A percentile compares a stretch with the other conserved stretches of the same genome.
phyloP scores from a whole-genome alignment of 2,888 invertebrate genomes.

The Caenorhabditis doughertyi region DNA sequence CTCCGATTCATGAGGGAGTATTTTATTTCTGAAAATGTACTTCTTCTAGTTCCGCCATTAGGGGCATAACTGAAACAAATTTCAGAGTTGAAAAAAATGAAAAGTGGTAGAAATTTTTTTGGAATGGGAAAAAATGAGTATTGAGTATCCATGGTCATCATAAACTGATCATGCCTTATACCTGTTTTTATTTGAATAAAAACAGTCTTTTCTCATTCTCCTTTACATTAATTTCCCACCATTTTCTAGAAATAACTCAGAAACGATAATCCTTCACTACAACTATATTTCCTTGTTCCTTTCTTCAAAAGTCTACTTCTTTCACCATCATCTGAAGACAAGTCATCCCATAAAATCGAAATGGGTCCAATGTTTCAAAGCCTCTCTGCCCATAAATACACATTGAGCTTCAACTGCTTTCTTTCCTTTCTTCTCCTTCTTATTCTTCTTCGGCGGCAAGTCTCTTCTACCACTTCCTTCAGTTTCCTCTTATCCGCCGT shows the following conservation, averaged over 20 bases:
- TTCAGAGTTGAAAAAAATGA: too few relatives aligned
- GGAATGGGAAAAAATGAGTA: too few relatives aligned
- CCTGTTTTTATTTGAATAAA: too few relatives aligned
- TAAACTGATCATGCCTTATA: too few relatives aligned
- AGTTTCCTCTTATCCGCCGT: constrained; percentile 56
- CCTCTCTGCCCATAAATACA: constrained; percentile 55
- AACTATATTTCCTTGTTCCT: constrained; percentile 2
- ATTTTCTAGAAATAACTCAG: not conserved
- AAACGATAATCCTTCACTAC: not conserved
- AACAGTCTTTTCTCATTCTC: too few relatives aligned
- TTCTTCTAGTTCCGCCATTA: too few relatives aligned
- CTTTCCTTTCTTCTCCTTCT: constrained; percentile 10
- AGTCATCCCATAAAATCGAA: constrained; percentile 47
- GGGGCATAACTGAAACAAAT: too few relatives aligned
- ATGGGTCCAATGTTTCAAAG: constrained; percentile 53
- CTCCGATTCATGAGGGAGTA: not conserved
- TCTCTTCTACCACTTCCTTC: constrained; percentile 44
- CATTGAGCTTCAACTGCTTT: constrained; percentile 35
- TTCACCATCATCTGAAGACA: not conserved
- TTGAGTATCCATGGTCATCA: too few relatives aligned
- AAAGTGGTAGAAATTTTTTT: too few relatives aligned
- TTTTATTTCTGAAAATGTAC: not conserved
- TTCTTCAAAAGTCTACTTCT: not conserved
- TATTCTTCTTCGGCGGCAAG: not conserved
- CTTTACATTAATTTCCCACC: too few relatives aligned